Evolutionary conservation across 1,140 invertebrate genomes (phyloP), one percentile per base, ranked within the genome.

Genomic region (Dendrolimus punctatus): DNA sequence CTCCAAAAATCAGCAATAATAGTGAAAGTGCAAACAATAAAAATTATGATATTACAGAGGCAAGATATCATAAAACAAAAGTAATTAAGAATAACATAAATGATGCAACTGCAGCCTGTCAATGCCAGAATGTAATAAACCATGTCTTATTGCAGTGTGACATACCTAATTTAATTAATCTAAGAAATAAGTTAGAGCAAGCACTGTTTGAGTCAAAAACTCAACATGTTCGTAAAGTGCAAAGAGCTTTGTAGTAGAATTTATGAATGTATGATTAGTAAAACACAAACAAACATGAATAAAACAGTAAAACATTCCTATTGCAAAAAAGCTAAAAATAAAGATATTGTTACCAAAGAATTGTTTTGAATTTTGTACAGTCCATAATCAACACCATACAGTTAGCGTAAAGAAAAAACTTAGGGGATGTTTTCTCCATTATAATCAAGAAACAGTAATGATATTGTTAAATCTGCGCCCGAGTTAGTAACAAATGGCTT

Each of bases 171-270:
- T 68, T 88, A 53, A 46, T 85, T 10, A 71, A 87, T 68, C 51
- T 87, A 48, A 84, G 82, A 9, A 78, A 83, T 60, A 77, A 63
- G 51, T 67, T 88, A 44, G 85, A 87, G 10, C 72, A 75, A 63
- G 87, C 87, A 10, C 58, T 87, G 36, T 80, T 83, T 51, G 85
- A 87, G 77, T 85, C 83, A 6, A 86, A 87, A 58, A 84, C 79
- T 51, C 81, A 86, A 56, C 85, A 88, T 77, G 76, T 87, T 6
- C 71, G 81, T 4, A 83, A 85, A 74, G 76, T 85, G 39, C 79
- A 87, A 59, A 80, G 81, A 58, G 76, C 79, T n/a, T 69, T 87
- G 58, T 76, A 82, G 10, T 55, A 10, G 3, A n/a, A 46, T 23
- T 8, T 46, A 37, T 46, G 10, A 37, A 38, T 46, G 38, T 45